phyloP scores from a whole-genome alignment of 1,140 invertebrate genomes.

The Batillaria attramentaria region DNA sequence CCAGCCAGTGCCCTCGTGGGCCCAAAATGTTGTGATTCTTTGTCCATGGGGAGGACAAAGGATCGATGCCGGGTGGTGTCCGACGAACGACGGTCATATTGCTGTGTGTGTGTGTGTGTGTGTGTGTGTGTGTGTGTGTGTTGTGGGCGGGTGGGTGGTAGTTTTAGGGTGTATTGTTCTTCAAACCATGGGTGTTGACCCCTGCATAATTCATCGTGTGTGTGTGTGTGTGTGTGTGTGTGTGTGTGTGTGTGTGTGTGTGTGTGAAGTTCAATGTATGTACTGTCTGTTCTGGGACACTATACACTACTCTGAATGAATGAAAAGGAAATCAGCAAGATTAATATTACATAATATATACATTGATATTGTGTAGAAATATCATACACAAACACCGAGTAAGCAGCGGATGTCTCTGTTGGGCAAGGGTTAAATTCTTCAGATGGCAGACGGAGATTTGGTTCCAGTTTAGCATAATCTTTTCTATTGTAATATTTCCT shows the following conservation, averaged over 20 bases:
- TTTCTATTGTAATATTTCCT: too few relatives aligned
- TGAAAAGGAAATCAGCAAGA: too few relatives aligned
- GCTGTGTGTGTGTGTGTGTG: neutral
- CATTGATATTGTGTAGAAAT: too few relatives aligned
- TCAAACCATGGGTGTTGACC: too few relatives aligned
- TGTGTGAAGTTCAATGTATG: neutral
- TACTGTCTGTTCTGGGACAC: neutral
- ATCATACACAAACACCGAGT: neutral
- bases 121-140: neutral
- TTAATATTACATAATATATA: too few relatives aligned
- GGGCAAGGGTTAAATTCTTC: neutral
- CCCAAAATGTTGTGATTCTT: neutral
- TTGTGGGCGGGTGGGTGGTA: neutral
- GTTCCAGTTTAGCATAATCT: neutral
- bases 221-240: constrained; percentile 16
- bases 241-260: constrained; percentile 12
- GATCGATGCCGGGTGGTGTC: neutral
- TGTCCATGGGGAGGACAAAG: neutral
- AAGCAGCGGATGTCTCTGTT: neutral
- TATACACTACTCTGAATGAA: neutral
- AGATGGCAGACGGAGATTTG: neutral
- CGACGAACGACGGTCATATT: neutral
- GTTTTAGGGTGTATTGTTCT: too few relatives aligned
- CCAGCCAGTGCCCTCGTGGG: too few relatives aligned
- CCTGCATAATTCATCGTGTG: too few relatives aligned